Base-by-base conservation (phyloP, 2,113 vertebrate genomes). In the Phylloscopus whistleri region DNA sequence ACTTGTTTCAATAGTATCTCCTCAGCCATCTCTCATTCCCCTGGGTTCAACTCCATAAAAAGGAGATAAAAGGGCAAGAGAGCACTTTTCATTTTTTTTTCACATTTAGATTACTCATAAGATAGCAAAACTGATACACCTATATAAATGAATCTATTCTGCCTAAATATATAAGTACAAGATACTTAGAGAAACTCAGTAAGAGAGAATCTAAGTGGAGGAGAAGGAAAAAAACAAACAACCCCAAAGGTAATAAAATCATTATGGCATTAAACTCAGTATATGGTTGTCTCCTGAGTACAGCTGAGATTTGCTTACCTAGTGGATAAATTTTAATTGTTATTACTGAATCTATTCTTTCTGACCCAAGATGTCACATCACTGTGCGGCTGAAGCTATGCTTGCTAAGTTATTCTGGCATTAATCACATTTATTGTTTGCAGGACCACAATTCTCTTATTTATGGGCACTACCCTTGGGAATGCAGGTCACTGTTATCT, bases 351-450 rank as follows among this genome's bases (percentile, higher is more conserved):
- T 93, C 64, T 85, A 63, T 97, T 97, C 37, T 76, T 97, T 94
- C 95, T 97, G 96, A 98, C 96, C 95, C 90, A 83, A 91, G 89
- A 74, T 95, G 95, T 96, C 95, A 97, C 85, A 97, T 89, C 89
- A 87, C 93, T 92, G 73, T 74, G 87, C 96, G 64, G 75, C 83
- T 97, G 92, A 97, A 95, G 92, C 86, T 91, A 41, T 93, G 75
- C 37, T 97, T 96, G 92, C 95, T 97, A 97, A 98, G 92, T 97
- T 97, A 97, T 97, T 96, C 92, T 98, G 97, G 90, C 95, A 11
- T 97, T 98, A 98, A 98, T 98, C 97, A 96, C 90, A 97, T 97
- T 97, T 97, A 96, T 95, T 97, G 72, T 97, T 97, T 62, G 76
- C 97, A 97, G 89, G 76, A 97, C 94, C 67, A 86, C 96, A 93